Base-by-base conservation (phyloP, 2,113 vertebrate genomes). In the Brachyistius frenatus region DNA sequence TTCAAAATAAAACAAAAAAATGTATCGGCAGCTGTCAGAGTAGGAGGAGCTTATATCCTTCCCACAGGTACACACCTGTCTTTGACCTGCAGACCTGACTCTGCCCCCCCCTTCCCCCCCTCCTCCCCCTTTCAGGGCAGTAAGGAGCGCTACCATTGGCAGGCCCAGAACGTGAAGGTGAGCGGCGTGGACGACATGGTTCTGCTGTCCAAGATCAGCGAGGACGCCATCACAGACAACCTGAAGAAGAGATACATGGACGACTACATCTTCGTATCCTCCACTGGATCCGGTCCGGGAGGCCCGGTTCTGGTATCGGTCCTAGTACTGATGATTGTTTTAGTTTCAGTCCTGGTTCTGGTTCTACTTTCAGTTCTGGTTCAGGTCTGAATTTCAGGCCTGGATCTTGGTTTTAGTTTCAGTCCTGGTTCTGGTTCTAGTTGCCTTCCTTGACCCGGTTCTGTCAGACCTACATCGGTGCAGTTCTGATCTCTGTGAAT, bases 101-200 rank as follows among this genome's bases (percentile, higher is more conserved):
- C n/a, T n/a, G n/a, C n/a, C 30, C 32, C 11, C 44, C 44, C 14
- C 15, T 1, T 33, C 31, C 15, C 41, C 11, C 31, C 65, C 35
- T n/a, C 6, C 4, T 49, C 60, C 57, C 33, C 57, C 53, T 53
- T 41, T 4, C 89, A 96, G 96, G 96, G 94, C 32, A 96, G 96
- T 76, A 96, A 96, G 85, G 95, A 96, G 85, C 91, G 87, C 0
- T 96, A 95, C 77, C 95, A 96, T 72, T 96, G 96, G 96, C 95
- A 94, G 92, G 94, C 94, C 11, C 95, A 96, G 89, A 96, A 96
- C 16, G 94, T 95, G 50, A 95, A 95, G 88, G 94, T 95, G 76
- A 95, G 95, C 9, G 96, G 96, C 0, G 95, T 96, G 84, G 96
- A 96, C 5, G 95, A 96, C 90, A 96, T 96, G 96, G 96, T 96